Evolutionary conservation across 1,140 invertebrate species (phyloP).

Genomic region (Bombus soroeensis): DNA sequence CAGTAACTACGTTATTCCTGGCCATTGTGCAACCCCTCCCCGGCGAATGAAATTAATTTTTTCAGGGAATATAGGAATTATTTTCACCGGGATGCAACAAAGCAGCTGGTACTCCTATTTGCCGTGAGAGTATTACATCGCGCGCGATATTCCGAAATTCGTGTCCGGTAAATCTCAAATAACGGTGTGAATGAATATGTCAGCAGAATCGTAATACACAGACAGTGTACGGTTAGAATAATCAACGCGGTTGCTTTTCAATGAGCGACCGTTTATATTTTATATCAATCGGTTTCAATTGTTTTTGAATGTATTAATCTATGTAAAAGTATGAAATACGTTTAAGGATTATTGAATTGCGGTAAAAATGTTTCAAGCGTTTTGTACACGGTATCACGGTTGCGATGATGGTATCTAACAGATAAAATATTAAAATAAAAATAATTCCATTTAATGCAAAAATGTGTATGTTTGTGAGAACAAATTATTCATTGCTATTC

Average conservation of each 20-base stretch:
- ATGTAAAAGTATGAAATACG: background rate
- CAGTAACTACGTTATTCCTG: constrained; percentile 26
- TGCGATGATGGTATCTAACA: background rate
- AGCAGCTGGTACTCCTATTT: background rate
- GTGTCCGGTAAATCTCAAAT: background rate
- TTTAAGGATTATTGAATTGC: background rate
- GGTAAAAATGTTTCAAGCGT: background rate
- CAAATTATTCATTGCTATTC: background rate
- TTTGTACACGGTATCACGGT: background rate
- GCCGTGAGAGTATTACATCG: background rate
- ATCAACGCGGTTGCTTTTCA: background rate
- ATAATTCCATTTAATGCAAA: background rate
- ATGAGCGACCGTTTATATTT: background rate
- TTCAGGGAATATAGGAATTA: background rate
- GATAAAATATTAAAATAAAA: background rate
- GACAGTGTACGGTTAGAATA: background rate
- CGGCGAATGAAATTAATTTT: constrained; percentile 20
- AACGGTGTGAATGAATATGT: background rate
- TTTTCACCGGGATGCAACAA: background rate
- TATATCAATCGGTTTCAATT: background rate
- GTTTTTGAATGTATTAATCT: background rate
- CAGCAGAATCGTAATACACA: background rate
- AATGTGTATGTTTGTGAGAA: background rate
- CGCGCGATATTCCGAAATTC: background rate
- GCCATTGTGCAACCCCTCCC: too few species aligned